Percentiles rank a stretch among this genome's conserved stretches.
These are phyloP conservation scores for Poecilia velifera DNA, from an alignment of 2,797 vertebrate genomes.

Conservation along the genomic window DNA sequence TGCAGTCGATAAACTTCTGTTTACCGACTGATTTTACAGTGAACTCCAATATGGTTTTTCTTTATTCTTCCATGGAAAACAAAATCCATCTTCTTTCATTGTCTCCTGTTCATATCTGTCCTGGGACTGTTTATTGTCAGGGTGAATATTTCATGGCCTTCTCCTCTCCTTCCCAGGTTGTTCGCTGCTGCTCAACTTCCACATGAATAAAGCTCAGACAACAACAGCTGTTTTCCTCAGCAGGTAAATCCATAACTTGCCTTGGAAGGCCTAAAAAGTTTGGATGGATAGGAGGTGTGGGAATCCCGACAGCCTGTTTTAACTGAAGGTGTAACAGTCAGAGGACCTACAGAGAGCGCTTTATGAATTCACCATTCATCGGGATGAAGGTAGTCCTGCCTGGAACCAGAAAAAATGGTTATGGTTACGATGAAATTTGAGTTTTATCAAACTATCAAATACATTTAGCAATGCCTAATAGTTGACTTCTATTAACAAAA, in stretches of 20 bases:
- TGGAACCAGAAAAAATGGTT: background rate
- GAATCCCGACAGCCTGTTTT: background rate
- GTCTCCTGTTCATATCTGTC: slow-evolving; percentile 36
- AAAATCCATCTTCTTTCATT: slow-evolving; percentile 19
- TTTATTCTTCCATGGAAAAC: slow-evolving; percentile 34
- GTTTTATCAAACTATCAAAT: background rate
- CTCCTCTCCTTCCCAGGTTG: slow-evolving; percentile 41
- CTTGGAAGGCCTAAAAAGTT: slow-evolving; percentile 3
- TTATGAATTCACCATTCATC: background rate
- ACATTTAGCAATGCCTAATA: background rate
- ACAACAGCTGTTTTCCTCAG: slow-evolving; percentile 35
- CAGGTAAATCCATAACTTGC: slow-evolving; percentile 37
- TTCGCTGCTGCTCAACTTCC: slow-evolving; percentile 42
- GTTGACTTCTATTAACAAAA: background rate
- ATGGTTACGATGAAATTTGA: background rate
- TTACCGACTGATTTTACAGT: slow-evolving; percentile 26
- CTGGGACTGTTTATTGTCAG: slow-evolving; percentile 63
- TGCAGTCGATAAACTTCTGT: slow-evolving; percentile 18
- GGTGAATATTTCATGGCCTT: slow-evolving; percentile 66
- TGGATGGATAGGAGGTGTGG: slow-evolving; percentile 3
- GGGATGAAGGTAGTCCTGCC: background rate
- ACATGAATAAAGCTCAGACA: slow-evolving; percentile 64
- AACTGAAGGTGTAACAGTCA: background rate
- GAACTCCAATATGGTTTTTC: slow-evolving; percentile 22
- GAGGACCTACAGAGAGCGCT: too few relatives aligned